Base-by-base conservation (phyloP, 2,797 vertebrate genomes). In the Pygocentrus nattereri region DNA sequence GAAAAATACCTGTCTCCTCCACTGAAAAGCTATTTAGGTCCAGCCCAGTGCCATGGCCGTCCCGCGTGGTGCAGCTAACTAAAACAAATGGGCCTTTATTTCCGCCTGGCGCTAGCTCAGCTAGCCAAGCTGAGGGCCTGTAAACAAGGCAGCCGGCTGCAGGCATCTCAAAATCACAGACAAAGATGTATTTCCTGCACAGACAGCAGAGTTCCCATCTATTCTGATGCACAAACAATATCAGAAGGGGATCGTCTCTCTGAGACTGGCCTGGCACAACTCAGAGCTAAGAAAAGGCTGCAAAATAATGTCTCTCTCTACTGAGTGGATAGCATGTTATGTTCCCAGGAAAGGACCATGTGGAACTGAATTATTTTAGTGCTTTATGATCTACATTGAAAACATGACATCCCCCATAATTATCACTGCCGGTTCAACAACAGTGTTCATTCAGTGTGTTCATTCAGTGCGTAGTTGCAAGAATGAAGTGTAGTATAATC, bases 71-170 rank as follows among this genome's bases (percentile, higher is more conserved):
- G 82, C 86, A 70, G 76, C 83, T 91, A 90, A 93, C 88, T 87
- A 86, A 92, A 92, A 94, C 88, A 90, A 92, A 94, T 92, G 38
- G 87, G 85, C 81, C 87, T 91, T 91, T 89, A 91, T 91, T 86
- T 87, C 78, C 83, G 12, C 49, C 70, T 85, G 65, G 79, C 47
- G 69, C 84, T 88, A 88, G 82, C 87, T 92, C 85, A 88, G 90
- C 90, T 90, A 85, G 84, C 87, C 82, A 87, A 84, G 84, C 80
- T 84, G 50, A 87, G 86, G 76, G 79, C 83, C 80, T n/a, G 19
- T 89, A 90, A 93, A 93, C 86, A 88, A 89, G 83, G 81, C 81
- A 83, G 85, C 81, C 82, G 84, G 54, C 10, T 47, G 6, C 58
- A 89, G 87, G 56, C 56, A 61, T 54, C 82, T 78, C 44, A 73